Conservation (phyloP, 2,113 vertebrate species). For the Thamnaconus septentrionalis region DNA sequence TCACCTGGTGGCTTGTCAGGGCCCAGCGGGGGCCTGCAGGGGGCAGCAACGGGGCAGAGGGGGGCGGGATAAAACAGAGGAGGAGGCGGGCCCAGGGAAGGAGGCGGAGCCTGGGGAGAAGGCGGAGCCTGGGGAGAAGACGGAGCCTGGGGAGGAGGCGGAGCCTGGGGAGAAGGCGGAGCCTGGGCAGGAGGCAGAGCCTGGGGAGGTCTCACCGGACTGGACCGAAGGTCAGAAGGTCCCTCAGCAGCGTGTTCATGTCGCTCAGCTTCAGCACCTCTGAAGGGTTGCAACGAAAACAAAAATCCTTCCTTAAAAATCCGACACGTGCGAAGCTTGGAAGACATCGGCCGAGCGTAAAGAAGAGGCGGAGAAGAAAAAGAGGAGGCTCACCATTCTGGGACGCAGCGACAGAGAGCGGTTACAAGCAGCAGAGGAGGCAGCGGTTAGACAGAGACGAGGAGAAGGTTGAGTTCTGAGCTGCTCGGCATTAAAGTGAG, state of each 20-base stretch:
- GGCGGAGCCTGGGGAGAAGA: no score
- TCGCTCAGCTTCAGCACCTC: constrained; percentile 24
- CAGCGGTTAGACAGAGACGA: constrained; percentile 12
- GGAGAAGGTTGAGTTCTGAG: no score
- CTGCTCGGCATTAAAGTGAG: no score
- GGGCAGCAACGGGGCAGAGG: no score
- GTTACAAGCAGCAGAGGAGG: constrained; percentile 17
- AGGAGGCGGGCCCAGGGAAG: no score
- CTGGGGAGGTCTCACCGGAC: constrained; percentile 6
- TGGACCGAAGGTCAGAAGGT: constrained; percentile 19
- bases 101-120: no score
- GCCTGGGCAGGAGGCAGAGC: no score
- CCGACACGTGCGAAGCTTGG: no score
- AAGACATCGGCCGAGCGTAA: not conserved
- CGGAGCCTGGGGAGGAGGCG: constrained; percentile 1
- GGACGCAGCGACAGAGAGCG: constrained; percentile 16
- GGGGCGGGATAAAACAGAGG: no score
- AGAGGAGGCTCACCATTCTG: constrained; percentile 54
- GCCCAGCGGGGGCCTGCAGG: no score
- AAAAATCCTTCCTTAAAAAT: not conserved
- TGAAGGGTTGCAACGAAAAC: constrained; percentile 20
- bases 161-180: no score
- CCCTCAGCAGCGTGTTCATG: constrained; percentile 1
- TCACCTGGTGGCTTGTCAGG: no score
- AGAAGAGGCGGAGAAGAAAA: not conserved